Conservation (phyloP, 2,888 invertebrate species). For the Chloromyia formosa region DNA sequence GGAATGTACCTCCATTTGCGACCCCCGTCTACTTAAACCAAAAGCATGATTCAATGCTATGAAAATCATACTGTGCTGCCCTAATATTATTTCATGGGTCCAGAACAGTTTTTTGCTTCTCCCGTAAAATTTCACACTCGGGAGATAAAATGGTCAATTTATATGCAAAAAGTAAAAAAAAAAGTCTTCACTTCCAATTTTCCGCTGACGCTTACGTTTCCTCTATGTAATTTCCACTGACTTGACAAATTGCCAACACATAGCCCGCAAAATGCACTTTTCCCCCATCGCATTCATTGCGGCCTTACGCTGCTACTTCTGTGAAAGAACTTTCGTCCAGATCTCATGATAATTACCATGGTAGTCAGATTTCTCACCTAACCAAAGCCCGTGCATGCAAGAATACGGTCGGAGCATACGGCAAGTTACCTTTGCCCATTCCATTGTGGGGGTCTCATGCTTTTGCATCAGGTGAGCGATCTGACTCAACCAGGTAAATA, state of each 20-base stretch:
- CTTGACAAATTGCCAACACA: background rate
- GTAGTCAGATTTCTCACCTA: conserved; percentile 19
- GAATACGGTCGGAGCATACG: too few species aligned
- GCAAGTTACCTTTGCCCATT: too few species aligned
- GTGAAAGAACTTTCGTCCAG: conserved; percentile 31
- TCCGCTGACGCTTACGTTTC: background rate
- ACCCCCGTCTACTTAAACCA: too few species aligned
- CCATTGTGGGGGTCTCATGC: conserved; percentile 5
- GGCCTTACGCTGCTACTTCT: conserved; percentile 3
- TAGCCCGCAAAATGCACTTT: background rate
- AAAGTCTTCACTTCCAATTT: too few species aligned
- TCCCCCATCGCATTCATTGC: background rate
- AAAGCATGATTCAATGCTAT: too few species aligned
- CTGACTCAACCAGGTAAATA: conserved; percentile 10
- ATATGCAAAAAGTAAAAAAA: too few species aligned
- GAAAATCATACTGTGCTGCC: too few species aligned
- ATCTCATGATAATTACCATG: conserved; percentile 17
- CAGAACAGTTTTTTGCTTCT: too few species aligned
- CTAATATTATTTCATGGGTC: too few species aligned
- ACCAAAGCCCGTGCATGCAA: background rate
- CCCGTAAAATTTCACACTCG: too few species aligned
- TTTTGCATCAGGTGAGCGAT: conserved; percentile 29
- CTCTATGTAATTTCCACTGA: background rate
- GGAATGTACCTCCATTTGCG: too few species aligned
- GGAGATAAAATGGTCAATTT: too few species aligned